Evolutionary conservation across 1,140 invertebrate genomes (phyloP).

Genomic region (Nebria ingens): DNA sequence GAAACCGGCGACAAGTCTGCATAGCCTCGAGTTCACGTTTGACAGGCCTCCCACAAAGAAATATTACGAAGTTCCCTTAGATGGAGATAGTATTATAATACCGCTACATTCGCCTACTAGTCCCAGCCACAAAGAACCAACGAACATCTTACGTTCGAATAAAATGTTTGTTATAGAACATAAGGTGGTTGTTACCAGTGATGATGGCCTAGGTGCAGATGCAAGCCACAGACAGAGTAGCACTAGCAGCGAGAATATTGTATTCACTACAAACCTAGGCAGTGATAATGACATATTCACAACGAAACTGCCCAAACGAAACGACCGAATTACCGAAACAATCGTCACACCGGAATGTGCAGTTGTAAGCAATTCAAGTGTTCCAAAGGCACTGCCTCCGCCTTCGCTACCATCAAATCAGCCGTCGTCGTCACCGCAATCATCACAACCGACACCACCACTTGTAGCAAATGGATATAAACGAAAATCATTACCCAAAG

Average conservation of each 20-base stretch:
- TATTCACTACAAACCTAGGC: conserved; percentile 30
- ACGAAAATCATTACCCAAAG: not conserved
- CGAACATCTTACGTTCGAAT: conserved; percentile 24
- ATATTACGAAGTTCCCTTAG: conserved; percentile 48
- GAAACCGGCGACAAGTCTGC: conserved; percentile 12
- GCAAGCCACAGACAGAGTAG: conserved; percentile 23
- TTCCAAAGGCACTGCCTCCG: not conserved
- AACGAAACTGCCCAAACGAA: conserved; percentile 29
- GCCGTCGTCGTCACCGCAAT: not conserved
- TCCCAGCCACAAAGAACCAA: conserved; percentile 44
- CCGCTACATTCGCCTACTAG: conserved; percentile 55
- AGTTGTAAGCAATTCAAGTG: not conserved
- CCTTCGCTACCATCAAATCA: not conserved
- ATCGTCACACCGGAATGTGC: not conserved
- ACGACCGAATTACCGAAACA: conserved; percentile 1
- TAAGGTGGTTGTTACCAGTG: not conserved
- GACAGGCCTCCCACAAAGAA: conserved; percentile 20
- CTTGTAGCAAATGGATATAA: not conserved
- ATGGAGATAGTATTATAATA: conserved; percentile 48
- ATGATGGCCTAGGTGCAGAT: not conserved
- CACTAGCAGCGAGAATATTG: conserved; percentile 31
- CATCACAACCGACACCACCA: not conserved
- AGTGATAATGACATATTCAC: conserved; percentile 29
- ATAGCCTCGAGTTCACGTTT: conserved; percentile 12
- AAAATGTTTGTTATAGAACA: conserved; percentile 23